Evolutionary conservation across 2,888 invertebrate species (phyloP).

Genomic region (Apotomis capreana): DNA sequence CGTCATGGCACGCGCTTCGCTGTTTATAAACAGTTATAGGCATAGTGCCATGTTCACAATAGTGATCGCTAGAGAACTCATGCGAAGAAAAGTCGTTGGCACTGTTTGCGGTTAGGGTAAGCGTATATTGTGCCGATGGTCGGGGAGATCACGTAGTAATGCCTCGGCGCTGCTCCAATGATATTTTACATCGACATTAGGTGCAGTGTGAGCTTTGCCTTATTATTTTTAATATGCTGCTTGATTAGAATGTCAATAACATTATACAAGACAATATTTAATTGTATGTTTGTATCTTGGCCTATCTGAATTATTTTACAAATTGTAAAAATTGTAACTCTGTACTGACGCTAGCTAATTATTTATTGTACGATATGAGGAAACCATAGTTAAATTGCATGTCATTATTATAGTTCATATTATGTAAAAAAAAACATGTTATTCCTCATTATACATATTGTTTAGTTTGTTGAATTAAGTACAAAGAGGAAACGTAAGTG

Average conservation of each 20-base stretch:
- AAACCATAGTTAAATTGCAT: slow-evolving; percentile 11
- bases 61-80: background rate
- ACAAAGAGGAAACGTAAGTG: background rate
- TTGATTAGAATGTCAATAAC: slow-evolving; percentile 28
- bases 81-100: slow-evolving; percentile 21
- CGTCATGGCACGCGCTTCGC: background rate
- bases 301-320: slow-evolving; percentile 1
- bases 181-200: slow-evolving; percentile 1
- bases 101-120: slow-evolving; percentile 27
- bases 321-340: background rate
- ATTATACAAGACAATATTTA: background rate
- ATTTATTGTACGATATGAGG: background rate
- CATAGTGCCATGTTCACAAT: background rate
- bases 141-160: slow-evolving; percentile 1
- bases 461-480: background rate
- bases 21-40: background rate
- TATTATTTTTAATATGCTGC: slow-evolving; percentile 10
- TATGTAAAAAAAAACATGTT: background rate
- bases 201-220: slow-evolving; percentile 29
- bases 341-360: slow-evolving; percentile 2
- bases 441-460: too few relatives aligned
- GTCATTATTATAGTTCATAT: background rate
- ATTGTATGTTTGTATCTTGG: background rate
- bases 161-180: background rate
- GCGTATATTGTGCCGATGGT: slow-evolving; percentile 26